Base-by-base conservation (phyloP, 2,888 invertebrate species). In the Hirtodrosophila alboralis region DNA sequence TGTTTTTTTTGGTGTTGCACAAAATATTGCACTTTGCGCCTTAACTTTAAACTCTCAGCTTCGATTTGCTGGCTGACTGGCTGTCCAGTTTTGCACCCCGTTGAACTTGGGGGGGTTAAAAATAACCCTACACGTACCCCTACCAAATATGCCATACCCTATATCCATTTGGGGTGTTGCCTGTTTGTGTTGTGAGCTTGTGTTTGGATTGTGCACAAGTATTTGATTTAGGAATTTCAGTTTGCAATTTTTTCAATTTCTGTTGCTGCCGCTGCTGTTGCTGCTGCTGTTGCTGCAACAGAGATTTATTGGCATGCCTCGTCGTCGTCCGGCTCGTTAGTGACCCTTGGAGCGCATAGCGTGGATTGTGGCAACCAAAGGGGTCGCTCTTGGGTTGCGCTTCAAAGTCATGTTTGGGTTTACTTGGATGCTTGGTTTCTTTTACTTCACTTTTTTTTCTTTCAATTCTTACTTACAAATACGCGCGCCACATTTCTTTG, bases 221-320 rank as follows among this genome's bases (percentile, higher is more conserved):
- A 84, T 85, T 86, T 81, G 86, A 85, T 84, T 80, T 81, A 68
- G 81, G 75, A 86, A 86, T 86, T 86, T 77, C 52, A 70, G 80
- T 41, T 78, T 51, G 60, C 84, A 70, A 66, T 76, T 69, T 70
- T 71, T 69, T 52, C 52, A 60, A 63, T 65, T 61, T 66, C 53
- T 47, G 44, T 27, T 60, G 38, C 31, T 45, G 38, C 34, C 28
- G 13, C 31, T 12, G 31, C 23, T 21, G 9, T 23, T 27, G n/a
- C 26, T 33, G 13, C 14, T 33, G 33, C 36, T 56, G 37, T 13
- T 54, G 43, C 59, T 52, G 62, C 62, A 63, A 62, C 61, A 47
- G 58, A 70, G 84, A 85, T 85, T 85, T 80, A 85, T 85, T 83
- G 84, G 80, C 62, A 75, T 83, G 70, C 84, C 71, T 53, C 33